Base-by-base conservation (phyloP, 2,888 invertebrate genomes). In the Hipparchia sbordonii region DNA sequence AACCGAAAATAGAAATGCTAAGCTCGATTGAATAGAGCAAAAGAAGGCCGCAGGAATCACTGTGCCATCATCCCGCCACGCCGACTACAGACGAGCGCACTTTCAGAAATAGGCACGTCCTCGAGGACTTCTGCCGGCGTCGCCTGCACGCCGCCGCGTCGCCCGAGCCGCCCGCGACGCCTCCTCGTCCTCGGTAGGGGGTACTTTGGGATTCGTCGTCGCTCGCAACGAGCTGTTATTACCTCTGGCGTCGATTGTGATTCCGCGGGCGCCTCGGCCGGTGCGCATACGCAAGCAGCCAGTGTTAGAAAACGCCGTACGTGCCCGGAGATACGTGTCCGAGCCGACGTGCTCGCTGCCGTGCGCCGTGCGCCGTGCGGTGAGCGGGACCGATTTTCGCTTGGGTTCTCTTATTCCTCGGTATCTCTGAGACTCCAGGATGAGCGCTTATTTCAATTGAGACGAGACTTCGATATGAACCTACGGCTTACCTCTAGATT, bases 171-270 rank as follows among this genome's bases (percentile, higher is more conserved):
- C 8, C 39, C 23, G 23, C 51, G 46, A 51, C 23, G 5, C 39
- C 13, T 13, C 6, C 2, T 12, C 48, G 2, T 23, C 23, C 63
- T 54, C 33, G 62, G 59, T 77, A 68, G 76, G 67, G 71, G 73
- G 84, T 84, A 82, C 80, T 87, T 87, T 82, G 82, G 71, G 82
- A 88, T 88, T 85, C 87, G 77, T 66, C 67, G 75, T 63, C 77
- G 79, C 78, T 72, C 76, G 77, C n/a, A n/a, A n/a, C n/a, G n/a
- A n/a, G n/a, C n/a, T n/a, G 88, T 88, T 88, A 88, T 87, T 84
- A 82, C 87, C 84, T 82, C 79, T 83, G 79, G 83, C 77, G 84
- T 81, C 82, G 79, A 85, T 89, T 87, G 87, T 82, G 84, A 88
- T 87, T 87, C 87, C 79, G 82, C 82, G 80, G 80, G 79, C 81